These are phyloP conservation scores for Salvator merianae DNA, from an alignment of 2,113 vertebrate genomes.

Conservation along the genomic window DNA sequence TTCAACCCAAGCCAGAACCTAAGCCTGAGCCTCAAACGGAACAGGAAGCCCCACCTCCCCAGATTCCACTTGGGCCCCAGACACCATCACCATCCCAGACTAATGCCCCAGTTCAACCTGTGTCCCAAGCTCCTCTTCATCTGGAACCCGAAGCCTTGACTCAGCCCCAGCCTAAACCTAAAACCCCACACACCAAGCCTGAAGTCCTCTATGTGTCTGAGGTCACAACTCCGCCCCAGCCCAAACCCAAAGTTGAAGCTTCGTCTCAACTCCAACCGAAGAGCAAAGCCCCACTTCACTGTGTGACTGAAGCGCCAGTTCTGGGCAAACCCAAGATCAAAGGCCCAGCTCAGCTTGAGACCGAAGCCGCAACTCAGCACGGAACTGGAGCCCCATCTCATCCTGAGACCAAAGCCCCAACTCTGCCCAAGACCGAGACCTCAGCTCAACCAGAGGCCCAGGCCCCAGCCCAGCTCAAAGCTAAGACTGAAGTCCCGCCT, in stretches of 20 bases:
- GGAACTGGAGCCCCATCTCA: neutral
- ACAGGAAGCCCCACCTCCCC: neutral
- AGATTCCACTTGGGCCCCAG: no score
- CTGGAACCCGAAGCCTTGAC: neutral
- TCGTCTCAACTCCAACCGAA: no score
- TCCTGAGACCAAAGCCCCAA: neutral
- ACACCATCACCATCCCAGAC: no score
- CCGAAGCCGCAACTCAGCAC: neutral
- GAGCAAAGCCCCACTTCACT: neutral
- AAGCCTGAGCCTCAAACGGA: neutral
- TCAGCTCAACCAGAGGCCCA: neutral
- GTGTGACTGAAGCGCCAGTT: neutral
- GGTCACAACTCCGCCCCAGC: no score
- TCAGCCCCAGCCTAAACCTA: neutral
- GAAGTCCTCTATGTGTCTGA: neutral
- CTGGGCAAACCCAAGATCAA: neutral
- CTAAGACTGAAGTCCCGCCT: no score
- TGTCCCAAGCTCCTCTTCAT: neutral
- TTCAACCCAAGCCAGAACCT: neutral
- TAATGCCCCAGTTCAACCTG: neutral
- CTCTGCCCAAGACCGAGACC: neutral
- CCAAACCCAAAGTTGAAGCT: neutral
- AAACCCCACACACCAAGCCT: neutral
- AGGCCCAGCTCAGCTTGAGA: neutral
- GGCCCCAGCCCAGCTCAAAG: neutral